phyloP scores from a whole-genome alignment of 2,113 vertebrate genomes.

The Anoplopoma fimbria region DNA sequence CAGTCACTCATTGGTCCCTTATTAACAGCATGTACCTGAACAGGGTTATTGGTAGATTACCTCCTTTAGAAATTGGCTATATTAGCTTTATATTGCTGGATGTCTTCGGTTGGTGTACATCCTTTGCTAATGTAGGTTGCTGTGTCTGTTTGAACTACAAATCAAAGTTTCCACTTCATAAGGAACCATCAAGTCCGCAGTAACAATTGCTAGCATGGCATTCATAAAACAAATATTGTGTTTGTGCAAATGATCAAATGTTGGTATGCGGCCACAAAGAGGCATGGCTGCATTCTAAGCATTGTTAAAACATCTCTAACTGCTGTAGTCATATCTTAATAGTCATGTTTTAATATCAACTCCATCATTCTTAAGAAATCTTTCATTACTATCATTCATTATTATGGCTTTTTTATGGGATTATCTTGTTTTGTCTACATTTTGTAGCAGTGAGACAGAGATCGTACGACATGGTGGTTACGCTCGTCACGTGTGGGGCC shows the following conservation, averaged over 20 bases:
- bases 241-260: no score
- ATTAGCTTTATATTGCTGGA: not conserved
- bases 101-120: not conserved
- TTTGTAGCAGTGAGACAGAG: conserved; percentile 84
- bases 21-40: not conserved
- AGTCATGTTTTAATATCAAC: not conserved
- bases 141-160: no score
- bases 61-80: not conserved
- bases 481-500: conserved; percentile 86
- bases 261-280: no score
- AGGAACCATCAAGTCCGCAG: no score
- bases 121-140: not conserved
- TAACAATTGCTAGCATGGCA: no score
- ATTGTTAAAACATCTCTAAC: not conserved
- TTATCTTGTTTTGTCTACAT: not conserved
- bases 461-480: conserved; percentile 84
- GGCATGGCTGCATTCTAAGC: not conserved
- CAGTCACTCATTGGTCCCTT: not conserved
- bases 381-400: not conserved
- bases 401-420: not conserved
- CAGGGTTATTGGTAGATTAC: not conserved
- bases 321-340: no score
- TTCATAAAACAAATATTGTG: no score
- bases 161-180: no score
- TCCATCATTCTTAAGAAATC: not conserved